Base-by-base conservation (phyloP, 2,888 invertebrate genomes). In the Tetanocera ferruginea region DNA sequence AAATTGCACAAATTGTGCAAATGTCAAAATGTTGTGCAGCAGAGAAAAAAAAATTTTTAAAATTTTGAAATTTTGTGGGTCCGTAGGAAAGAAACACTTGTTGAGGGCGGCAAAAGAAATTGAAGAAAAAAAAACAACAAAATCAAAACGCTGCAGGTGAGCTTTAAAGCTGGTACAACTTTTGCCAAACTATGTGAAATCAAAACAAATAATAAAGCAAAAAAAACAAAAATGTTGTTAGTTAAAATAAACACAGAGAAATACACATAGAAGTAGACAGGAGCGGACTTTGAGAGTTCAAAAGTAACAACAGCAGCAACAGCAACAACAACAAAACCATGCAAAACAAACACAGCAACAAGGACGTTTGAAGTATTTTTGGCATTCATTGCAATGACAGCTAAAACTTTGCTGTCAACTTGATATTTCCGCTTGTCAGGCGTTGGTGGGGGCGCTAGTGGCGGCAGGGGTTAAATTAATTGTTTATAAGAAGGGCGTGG, bases 301-400 rank as follows among this genome's bases (percentile, higher is more conserved):
- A 14, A 28, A 62, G 25, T 19, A 6, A 62, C 11, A 4, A 23
- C 57, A 23, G 57, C 19, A n/a, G 57, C n/a, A 23, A 23, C 49
- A 49, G 19, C 5, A 19, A 23, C 28, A 64, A 55, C 9, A 19
- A 28, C 62, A 62, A 62, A 19, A 19, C n/a, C n/a, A n/a, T n/a
- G n/a, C 19, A 19, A 19, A 55, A 25, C 25, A 25, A 17, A 28
- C 19, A 73, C 37, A 25, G 51, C 49, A 57, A 66, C 51, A 43
- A 43, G 43, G 43, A 43, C 43, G 6, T 43, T 43, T 60, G 51
- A 69, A 62, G 76, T 76, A 62, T 78, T 78, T 67, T 67, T 76
- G 78, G 76, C 77, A 77, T 67, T 74, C 74, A 69, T 74, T 77
- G 73, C 74, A 73, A 69, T 77, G 77, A 77, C 77, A 74, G 77